Evolutionary conservation across 2,797 vertebrate genomes (phyloP).

Genomic region (Adelosebastes latens): DNA sequence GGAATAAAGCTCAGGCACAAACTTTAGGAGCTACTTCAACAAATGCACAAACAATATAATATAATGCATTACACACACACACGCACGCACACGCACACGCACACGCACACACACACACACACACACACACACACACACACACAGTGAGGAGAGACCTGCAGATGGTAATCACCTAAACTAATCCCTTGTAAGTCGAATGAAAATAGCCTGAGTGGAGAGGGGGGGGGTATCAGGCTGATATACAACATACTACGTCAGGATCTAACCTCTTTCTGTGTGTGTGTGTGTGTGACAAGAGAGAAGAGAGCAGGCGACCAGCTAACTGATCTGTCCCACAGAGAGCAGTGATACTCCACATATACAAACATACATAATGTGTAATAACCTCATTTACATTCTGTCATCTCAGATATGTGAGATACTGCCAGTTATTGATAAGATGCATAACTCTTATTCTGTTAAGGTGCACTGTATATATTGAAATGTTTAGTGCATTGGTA

Average conservation of each 20-base stretch:
- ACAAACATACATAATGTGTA: neutral
- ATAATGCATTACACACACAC: neutral
- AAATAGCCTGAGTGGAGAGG: slow-evolving; percentile 68
- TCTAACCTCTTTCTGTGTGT: neutral
- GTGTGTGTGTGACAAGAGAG: neutral
- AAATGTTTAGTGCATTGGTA: too few species aligned
- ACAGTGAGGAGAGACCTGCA: slow-evolving; percentile 10
- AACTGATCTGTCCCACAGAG: neutral
- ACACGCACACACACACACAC: neutral
- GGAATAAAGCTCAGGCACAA: neutral
- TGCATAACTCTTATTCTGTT: too few species aligned
- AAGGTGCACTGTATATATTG: too few species aligned
- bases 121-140: neutral
- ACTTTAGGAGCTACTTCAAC: neutral
- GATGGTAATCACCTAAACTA: slow-evolving; percentile 72
- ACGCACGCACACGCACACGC: too few species aligned
- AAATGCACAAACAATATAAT: neutral
- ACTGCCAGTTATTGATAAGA: too few species aligned
- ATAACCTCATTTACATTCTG: too few species aligned
- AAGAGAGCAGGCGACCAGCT: neutral
- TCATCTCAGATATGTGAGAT: too few species aligned
- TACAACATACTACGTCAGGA: slow-evolving; percentile 1
- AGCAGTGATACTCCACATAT: neutral
- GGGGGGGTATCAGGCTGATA: slow-evolving; percentile 35
- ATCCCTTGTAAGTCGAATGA: slow-evolving; percentile 78